Conservation (phyloP, 1,140 invertebrate species). For the Papilio helenus region DNA sequence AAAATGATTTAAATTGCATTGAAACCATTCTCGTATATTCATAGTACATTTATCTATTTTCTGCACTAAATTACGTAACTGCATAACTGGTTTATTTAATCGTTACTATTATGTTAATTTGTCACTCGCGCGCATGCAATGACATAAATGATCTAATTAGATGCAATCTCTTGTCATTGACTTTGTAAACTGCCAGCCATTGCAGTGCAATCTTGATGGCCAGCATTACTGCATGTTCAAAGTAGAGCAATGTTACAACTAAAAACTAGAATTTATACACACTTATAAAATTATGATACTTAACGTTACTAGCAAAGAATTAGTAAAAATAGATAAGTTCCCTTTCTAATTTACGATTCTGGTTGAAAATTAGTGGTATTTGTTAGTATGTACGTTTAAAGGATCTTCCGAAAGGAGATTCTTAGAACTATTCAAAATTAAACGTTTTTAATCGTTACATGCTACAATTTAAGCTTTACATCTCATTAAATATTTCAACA, state of each 20-base stretch:
- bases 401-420: no score
- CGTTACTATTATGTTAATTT: conserved; percentile 23
- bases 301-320: no score
- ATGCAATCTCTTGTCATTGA: conserved; percentile 30
- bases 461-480: neutral
- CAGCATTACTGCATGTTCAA: neutral
- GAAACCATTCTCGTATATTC: no score
- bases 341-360: neutral
- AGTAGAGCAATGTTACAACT: neutral
- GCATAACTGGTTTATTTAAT: neutral
- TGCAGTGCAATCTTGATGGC: neutral
- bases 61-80: neutral
- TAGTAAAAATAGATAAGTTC: no score
- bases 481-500: neutral
- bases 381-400: neutral
- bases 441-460: neutral
- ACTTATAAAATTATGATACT: no score
- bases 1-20: neutral
- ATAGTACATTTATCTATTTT: neutral
- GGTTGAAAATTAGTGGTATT: neutral
- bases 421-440: no score
- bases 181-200: neutral
- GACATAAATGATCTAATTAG: conserved; percentile 26
- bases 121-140: conserved; percentile 31
- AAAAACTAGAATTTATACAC: neutral